phyloP scores from a whole-genome alignment of 2,888 invertebrate species.

The Scelioninae gen. 2 region DNA sequence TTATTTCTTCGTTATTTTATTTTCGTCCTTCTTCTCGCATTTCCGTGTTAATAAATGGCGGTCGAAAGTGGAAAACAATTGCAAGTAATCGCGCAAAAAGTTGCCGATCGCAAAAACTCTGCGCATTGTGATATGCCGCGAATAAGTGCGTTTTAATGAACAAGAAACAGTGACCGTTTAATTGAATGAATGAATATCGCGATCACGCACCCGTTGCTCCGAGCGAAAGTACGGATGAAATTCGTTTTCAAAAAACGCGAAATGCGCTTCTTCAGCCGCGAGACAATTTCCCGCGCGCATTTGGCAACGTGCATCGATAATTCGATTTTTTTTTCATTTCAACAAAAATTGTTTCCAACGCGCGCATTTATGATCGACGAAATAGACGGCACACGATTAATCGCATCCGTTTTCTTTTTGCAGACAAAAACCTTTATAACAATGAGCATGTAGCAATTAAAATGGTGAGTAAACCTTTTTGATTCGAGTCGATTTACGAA shows the following conservation, averaged over 20 bases:
- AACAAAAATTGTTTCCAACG: too few species aligned
- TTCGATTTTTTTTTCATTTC: not conserved
- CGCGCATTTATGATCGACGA: too few species aligned
- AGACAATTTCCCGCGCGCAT: too few species aligned
- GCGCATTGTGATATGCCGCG: not conserved
- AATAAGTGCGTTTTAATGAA: constrained; percentile 28
- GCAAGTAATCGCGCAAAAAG: constrained; percentile 12
- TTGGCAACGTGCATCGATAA: too few species aligned
- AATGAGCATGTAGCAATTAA: constrained; percentile 99
- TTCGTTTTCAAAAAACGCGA: constrained; percentile 12
- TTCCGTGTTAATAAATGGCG: constrained; percentile 26
- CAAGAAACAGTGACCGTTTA: constrained; percentile 17
- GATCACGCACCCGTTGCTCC: constrained; percentile 30
- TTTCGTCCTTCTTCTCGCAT: constrained; percentile 6
- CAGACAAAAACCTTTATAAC: constrained; percentile 99
- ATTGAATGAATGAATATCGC: constrained; percentile 30
- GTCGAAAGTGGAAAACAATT: constrained; percentile 46
- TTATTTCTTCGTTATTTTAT: too few species aligned
- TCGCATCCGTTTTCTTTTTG: constrained; percentile 74
- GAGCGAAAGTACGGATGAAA: constrained; percentile 30
- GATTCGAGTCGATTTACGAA: too few species aligned
- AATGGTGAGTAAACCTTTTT: constrained; percentile 82
- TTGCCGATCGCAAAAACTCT: constrained; percentile 1
- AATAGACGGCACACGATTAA: too few species aligned
- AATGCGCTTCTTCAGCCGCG: too few species aligned